Base-by-base conservation (phyloP, 2,113 vertebrate species). In the Hemicordylus capensis region DNA sequence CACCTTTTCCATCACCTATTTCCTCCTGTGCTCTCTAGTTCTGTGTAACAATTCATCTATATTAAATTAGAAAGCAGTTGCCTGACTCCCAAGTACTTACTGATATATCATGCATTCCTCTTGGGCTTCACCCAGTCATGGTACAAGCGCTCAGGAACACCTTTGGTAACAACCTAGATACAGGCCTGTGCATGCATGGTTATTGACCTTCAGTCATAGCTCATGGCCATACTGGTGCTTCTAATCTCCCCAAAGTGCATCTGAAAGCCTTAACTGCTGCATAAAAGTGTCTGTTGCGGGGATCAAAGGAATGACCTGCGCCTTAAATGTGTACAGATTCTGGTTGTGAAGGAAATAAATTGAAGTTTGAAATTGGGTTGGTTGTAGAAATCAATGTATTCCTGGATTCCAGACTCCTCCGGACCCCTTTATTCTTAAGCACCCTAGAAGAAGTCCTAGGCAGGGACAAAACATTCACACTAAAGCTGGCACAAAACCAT, bases 401-500 rank as follows among this genome's bases (percentile, higher is more conserved):
- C 46, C 72, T 85, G 64, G 76, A 90, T 91, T n/a, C 61, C 61
- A 56, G 44, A 74, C 76, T 92, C 39, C 48, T 82, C 84, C 87
- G 76, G 76, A 80, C 89, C 78, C 88, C 89, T 89, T 89, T 90
- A 90, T 58, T 31, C 61, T 86, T 74, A 88, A 85, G 4, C 59
- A 67, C 74, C 87, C 90, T 78, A 86, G 85, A 81, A 87, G 87
- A 82, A 88, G 88, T 89, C 88, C 88, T 90, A 87, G 58, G 66
- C 73, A 90, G 64, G 58, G 81, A 93, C 44, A 63, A 89, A 92
- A 95, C 86, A 94, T 92, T 87, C 91, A 95, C 87, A 90, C 90
- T 91, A 95, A 94, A 6, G 64, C 93, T 95, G 96, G 94, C 96
- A 97, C 96, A 97, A 95, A 93, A 95, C 95, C 95, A 96, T 95